Conservation (phyloP, 2,113 vertebrate genomes). For the Amphiprion percula region DNA sequence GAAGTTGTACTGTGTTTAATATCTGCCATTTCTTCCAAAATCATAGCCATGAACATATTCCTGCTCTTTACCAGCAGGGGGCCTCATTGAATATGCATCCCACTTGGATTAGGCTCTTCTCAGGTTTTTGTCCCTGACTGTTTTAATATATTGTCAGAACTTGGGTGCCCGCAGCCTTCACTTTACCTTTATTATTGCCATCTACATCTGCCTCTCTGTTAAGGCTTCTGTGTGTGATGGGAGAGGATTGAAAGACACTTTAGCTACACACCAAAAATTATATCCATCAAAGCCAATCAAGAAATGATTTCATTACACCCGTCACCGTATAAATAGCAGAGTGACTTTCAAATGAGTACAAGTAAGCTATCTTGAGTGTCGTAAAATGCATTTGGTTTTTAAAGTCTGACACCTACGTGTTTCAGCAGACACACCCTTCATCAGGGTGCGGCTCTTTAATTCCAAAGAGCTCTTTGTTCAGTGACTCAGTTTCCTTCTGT, state of each 20-base stretch:
- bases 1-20: not conserved
- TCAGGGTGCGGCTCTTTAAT: not conserved
- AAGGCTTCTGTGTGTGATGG: not conserved
- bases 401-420: conserved; percentile 5
- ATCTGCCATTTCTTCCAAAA: not conserved
- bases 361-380: not conserved
- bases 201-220: not conserved
- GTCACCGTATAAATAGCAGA: not conserved
- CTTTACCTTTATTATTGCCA: not conserved
- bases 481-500: not conserved
- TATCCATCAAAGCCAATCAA: not conserved
- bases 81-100: conserved; percentile 4
- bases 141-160: not conserved
- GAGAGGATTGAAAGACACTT: not conserved
- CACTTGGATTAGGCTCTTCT: not conserved
- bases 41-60: no score
- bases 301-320: not conserved
- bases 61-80: conserved; percentile 41
- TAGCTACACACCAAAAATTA: not conserved
- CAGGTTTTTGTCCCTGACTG: not conserved
- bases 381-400: not conserved
- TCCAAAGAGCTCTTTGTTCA: conserved; percentile 12
- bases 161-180: not conserved
- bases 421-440: not conserved
- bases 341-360: not conserved